A percentile compares a stretch with the other conserved stretches of the same genome.
Conservation (phyloP, 1,140 invertebrate genomes). For the Lucilia cuprina region DNA sequence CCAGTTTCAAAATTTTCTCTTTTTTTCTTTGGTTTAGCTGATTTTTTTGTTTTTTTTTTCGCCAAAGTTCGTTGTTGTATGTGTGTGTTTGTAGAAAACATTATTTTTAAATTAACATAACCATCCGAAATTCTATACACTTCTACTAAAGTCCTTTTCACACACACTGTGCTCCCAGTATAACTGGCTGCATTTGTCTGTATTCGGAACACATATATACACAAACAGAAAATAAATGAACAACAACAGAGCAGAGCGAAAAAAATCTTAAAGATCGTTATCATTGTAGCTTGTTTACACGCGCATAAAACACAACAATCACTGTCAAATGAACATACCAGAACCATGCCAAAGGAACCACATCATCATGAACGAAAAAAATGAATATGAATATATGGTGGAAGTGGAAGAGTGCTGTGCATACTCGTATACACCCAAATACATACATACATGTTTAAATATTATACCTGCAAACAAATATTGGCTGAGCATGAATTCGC, state of each 20-base stretch:
- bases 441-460: background rate
- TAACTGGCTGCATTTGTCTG: background rate
- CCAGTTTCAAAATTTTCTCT: constrained; percentile 20
- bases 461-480: constrained; percentile 21
- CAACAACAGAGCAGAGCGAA: background rate
- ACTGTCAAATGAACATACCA: constrained; percentile 33
- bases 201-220: background rate
- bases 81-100: background rate
- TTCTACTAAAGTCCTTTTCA: background rate
- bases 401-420: too few relatives aligned
- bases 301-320: constrained; percentile 35
- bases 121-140: constrained; percentile 4
- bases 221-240: background rate
- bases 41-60: background rate
- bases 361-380: background rate
- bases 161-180: background rate
- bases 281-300: constrained; percentile 27
- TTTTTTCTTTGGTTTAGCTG: background rate
- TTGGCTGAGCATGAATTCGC: constrained; percentile 21
- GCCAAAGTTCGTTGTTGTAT: background rate
- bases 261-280: constrained; percentile 15
- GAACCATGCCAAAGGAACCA: background rate
- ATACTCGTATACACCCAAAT: too few relatives aligned
- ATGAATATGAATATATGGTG: background rate
- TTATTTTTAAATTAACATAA: background rate